Evolutionary conservation across 2,113 vertebrate genomes (phyloP).

Genomic region (Lagopus muta): DNA sequence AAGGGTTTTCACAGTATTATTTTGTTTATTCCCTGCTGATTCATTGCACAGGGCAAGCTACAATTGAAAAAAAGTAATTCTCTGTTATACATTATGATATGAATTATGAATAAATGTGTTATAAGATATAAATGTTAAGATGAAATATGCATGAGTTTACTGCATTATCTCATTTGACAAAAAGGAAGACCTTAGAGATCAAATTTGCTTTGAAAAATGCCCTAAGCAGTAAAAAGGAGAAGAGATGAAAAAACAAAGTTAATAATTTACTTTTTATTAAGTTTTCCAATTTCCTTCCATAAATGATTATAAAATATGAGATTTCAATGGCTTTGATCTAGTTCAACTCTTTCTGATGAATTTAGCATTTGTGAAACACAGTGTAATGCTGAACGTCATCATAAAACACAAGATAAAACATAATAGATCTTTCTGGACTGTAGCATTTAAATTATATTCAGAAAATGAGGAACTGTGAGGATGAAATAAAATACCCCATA

Average conservation of each 20-base stretch:
- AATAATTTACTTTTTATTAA: not conserved
- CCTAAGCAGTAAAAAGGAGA: not conserved
- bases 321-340: constrained; percentile 1
- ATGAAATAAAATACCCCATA: not conserved
- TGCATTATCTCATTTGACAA: not conserved
- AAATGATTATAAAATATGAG: not conserved
- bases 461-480: not conserved
- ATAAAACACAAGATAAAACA: not conserved
- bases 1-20: not conserved
- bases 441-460: not conserved
- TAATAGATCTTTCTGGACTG: not conserved
- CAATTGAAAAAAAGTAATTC: not conserved
- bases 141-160: not conserved
- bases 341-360: not conserved
- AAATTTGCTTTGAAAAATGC: not conserved
- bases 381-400: not conserved
- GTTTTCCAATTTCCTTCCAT: not conserved
- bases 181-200: not conserved
- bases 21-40: not conserved
- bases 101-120: not conserved
- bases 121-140: not conserved
- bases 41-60: not conserved
- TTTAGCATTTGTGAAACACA: not conserved
- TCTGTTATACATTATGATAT: not conserved
- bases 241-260: not conserved